phyloP scores from a whole-genome alignment of 2,113 vertebrate species.

The Circaetus gallicus region DNA sequence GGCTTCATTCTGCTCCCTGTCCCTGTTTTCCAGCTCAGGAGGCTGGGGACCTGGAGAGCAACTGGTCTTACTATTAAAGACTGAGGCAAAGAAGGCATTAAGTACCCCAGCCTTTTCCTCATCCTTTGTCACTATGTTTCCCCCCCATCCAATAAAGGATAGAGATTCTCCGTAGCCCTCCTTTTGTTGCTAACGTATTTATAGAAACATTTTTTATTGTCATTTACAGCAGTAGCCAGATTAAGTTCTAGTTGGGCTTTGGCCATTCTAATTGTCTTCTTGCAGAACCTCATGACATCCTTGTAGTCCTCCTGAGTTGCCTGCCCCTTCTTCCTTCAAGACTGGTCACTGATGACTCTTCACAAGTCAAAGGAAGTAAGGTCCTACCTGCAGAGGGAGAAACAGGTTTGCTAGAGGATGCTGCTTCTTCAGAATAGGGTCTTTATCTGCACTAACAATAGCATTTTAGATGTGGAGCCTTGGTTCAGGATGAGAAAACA shows the following conservation, averaged over 20 bases:
- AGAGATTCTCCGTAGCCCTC: not conserved
- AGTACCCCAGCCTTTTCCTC: not conserved
- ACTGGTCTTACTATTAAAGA: not conserved
- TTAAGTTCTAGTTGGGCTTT: not conserved
- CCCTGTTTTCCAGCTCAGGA: not conserved
- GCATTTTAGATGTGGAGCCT: not conserved
- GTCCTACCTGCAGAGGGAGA: not conserved
- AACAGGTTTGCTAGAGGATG: not conserved
- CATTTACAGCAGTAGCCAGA: not conserved
- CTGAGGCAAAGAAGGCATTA: not conserved
- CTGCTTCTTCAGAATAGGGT: not conserved
- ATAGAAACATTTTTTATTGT: not conserved
- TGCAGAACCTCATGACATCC: not conserved
- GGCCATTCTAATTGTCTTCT: not conserved
- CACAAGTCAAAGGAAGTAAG: not conserved
- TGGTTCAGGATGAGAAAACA: not conserved
- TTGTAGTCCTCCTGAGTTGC: not conserved
- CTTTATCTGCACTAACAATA: not conserved
- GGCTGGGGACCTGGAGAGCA: not conserved
- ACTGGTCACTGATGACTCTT: not conserved
- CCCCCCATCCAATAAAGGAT: not conserved
- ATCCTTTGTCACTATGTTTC: not conserved
- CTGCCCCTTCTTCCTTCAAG: not conserved
- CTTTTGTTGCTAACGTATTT: not conserved
- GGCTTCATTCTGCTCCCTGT: not conserved